Evolutionary conservation across 2,113 vertebrate species (phyloP), one percentile per base, ranked within the genome.

Genomic region (Taxidea taxus): DNA sequence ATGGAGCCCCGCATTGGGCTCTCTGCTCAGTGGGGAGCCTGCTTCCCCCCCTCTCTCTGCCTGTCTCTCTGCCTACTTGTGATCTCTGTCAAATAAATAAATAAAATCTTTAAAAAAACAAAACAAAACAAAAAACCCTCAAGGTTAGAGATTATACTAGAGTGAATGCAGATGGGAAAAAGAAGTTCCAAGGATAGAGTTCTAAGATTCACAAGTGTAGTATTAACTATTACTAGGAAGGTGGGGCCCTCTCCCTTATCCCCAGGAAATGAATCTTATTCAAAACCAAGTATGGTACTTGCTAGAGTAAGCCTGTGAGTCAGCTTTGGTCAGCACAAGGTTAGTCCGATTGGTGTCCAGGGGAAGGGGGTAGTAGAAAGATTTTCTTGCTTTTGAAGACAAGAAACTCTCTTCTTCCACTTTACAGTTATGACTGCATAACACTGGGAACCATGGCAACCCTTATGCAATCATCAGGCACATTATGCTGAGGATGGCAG

Each of bases 181-280:
- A 85, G 85, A 75, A 16, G n/a, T 60, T 60, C 16, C 13, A 91
- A 93, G 49, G 27, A 75, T 21, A 83, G 75, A 83, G 37, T 91
- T 54, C 51, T n/a, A 93, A 82, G 20, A 47, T 37, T 88, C 47
- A 77, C 42, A 94, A 87, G 72, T 29, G 31, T n/a, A 87, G 66
- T 78, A 91, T 37, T 60, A 60, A 85, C 80, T 81, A 81, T 75
- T 75, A 68, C 56, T 77, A 97, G 68, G 12, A 90, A 95, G 75
- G 31, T 72, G 27, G 44, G 37, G 31, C 10, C 47, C 56, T 82
- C 74, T 96, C 15, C 15, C 16, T 47, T 25, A 88, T 34, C 7
- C 44, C 68, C 12, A 70, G 58, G 21, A 94, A 51, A 78, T 78
- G 68, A 94, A 94, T 72, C 29, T 81, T 94, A 94, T 88, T 97